Evolutionary conservation across 2,888 invertebrate genomes (phyloP), one percentile per base, ranked within the genome.

Genomic region (Drosophila meridionalis): DNA sequence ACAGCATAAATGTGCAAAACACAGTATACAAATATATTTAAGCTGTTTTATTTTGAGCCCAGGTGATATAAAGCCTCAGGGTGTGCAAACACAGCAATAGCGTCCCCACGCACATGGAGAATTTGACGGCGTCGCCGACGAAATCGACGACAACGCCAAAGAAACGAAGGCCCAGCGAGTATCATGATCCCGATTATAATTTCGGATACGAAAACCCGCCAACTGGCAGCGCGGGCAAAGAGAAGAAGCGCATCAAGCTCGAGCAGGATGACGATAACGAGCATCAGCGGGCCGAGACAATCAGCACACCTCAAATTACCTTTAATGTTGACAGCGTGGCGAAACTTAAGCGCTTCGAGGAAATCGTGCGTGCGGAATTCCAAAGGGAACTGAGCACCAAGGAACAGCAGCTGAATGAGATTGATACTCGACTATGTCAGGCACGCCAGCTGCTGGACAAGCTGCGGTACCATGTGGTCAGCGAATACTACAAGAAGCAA

Each of bases 311-410:
- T 14, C 57, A 12, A 28, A 45, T 20, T 32, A 11, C 32, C n/a
- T 26, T 64, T 9, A 57, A 38, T 26, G n/a, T 50, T 62, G 65
- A 76, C 34, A 66, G 72, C 59, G 80, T 60, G 72, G 77, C 77
- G 40, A 40, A 71, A 45, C 6, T 59, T 0, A 59, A 71, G 32
- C 76, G 76, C n/a, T 61, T 96, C 70, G 94, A 94, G 77, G 93
- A 94, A 34, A 95, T 97, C 60, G 94, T 97, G 38, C 94, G 95
- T 78, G 94, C 94, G 68, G 96, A 97, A 92, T 97, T 97, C 93
- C 94, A 95, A 52, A 94, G 94, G 56, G 97, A 97, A 92, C 93
- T 97, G 12, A 93, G 94, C 56, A 90, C 93, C 2, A 95, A 96
- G 87, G 96, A 96, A 90, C 94, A 95, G 64, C 97, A 97, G 93